A percentile compares a stretch with the other conserved stretches of the same genome.
Conservation (phyloP, 1,140 invertebrate genomes). For the Drusus annulatus region DNA sequence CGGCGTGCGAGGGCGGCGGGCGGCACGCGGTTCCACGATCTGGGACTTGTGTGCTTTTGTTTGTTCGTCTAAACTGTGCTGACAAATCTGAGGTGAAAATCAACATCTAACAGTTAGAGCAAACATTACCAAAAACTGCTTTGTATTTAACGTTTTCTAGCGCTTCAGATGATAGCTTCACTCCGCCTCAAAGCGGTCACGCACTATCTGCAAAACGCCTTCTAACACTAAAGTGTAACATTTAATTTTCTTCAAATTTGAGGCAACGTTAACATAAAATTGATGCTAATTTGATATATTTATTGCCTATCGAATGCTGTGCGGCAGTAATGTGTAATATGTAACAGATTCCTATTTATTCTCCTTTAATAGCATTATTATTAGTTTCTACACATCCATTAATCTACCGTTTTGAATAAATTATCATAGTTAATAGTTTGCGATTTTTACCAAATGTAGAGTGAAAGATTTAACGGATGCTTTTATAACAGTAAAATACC, state of each 20-base stretch:
- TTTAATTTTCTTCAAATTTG: not conserved
- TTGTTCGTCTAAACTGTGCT: constrained; percentile 20
- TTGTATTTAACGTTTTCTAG: constrained; percentile 9
- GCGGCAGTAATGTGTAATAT: too few species aligned
- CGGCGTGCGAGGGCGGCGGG: too few species aligned
- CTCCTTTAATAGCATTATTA: not conserved
- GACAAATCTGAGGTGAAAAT: constrained; percentile 16
- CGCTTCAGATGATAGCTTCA: not conserved
- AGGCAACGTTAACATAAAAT: too few species aligned
- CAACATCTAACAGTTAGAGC: constrained; percentile 5
- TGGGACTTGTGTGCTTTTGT: not conserved
- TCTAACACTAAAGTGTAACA: not conserved
- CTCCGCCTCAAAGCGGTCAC: not conserved
- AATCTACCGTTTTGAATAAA: too few species aligned
- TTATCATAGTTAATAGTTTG: too few species aligned
- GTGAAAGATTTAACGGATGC: too few species aligned
- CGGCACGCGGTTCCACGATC: too few species aligned
- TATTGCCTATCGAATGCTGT: too few species aligned
- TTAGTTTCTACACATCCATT: not conserved
- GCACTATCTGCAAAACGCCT: not conserved
- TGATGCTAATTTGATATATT: too few species aligned
- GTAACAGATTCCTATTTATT: not conserved
- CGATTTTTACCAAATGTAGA: too few species aligned
- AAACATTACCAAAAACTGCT: constrained; percentile 20
- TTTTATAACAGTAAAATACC: too few species aligned